A percentile compares a stretch with the other conserved stretches of the same genome.
These are phyloP conservation scores for Thumatha senex DNA, from an alignment of 2,888 invertebrate genomes.

Conservation along the genomic window DNA sequence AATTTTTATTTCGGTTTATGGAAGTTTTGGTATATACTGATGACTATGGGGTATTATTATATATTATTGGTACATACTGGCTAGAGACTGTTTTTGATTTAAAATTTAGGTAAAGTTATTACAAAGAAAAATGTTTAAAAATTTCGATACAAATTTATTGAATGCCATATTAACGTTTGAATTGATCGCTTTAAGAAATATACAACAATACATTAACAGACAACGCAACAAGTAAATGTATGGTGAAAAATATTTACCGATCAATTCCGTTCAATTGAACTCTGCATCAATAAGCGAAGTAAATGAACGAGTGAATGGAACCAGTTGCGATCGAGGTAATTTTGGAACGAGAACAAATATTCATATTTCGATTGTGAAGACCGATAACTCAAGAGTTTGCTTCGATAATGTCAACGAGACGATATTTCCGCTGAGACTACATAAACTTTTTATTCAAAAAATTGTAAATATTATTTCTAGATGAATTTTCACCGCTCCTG, in stretches of 20 bases:
- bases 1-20: too few relatives aligned
- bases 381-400: constrained; percentile 32
- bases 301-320: constrained; percentile 20
- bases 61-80: too few relatives aligned
- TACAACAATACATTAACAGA: constrained; percentile 5
- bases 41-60: too few relatives aligned
- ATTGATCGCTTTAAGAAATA: not conserved
- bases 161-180: not conserved
- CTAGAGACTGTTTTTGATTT: too few relatives aligned
- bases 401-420: constrained; percentile 40
- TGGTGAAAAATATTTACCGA: constrained; percentile 15
- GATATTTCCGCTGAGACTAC: constrained; percentile 36
- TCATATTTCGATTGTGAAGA: constrained; percentile 38
- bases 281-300: constrained; percentile 29
- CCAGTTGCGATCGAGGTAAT: constrained; percentile 32
- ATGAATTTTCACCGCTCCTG: not conserved
- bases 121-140: too few relatives aligned
- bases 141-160: too few relatives aligned
- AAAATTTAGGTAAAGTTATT: too few relatives aligned
- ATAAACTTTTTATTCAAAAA: constrained; percentile 26
- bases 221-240: constrained; percentile 9
- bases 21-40: too few relatives aligned
- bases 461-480: constrained; percentile 4
- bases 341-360: constrained; percentile 35
- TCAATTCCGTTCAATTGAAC: constrained; percentile 25